Base-by-base conservation (phyloP, 2,113 vertebrate species). In the Pluvianellus socialis region DNA sequence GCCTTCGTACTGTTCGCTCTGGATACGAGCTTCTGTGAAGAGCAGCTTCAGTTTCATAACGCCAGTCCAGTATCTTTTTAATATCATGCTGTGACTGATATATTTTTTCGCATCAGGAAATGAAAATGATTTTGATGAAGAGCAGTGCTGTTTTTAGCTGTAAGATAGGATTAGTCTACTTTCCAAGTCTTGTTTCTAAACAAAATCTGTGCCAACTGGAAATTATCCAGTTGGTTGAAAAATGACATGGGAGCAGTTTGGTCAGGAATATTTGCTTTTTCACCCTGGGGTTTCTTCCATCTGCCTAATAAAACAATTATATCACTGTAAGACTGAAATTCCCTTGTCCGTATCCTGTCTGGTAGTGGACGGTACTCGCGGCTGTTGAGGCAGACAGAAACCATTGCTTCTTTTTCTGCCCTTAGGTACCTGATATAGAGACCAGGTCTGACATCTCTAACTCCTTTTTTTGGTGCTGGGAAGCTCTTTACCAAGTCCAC, bases 111-210 rank as follows among this genome's bases (percentile, higher is more conserved):
- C 87, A 92, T 95, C 93, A 96, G 95, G 93, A 95, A 94, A 96
- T 97, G 89, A 96, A 95, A 97, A 85, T 70, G 0, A 82, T 95
- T 94, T 90, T 96, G 70, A 86, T 66, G 50, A 66, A 88, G 26
- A 88, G 59, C 89, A 82, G 86, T 42, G 81, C 83, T 85, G 79
- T 3, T 94, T 97, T 96, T 92, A 97, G 89, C 92, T 94, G 62
- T 96, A 94, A 96, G 86, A 94, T 84, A 95, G 95, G 96, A 97
- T 97, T 97, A 97, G 70, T 97, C 95, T 95, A 52, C 74, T 97
- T 97, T 95, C 81, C 70, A 92, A 2, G 82, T 95, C 89, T 95
- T 95, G 62, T 82, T 91, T 89, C 87, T 95, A 91, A 96, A 95
- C 62, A 88, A 77, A 94, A 66, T 76, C 86, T 1, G 6, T 93